Evolutionary conservation across 2,797 vertebrate species (phyloP).

Genomic region (Garrulus glandarius): DNA sequence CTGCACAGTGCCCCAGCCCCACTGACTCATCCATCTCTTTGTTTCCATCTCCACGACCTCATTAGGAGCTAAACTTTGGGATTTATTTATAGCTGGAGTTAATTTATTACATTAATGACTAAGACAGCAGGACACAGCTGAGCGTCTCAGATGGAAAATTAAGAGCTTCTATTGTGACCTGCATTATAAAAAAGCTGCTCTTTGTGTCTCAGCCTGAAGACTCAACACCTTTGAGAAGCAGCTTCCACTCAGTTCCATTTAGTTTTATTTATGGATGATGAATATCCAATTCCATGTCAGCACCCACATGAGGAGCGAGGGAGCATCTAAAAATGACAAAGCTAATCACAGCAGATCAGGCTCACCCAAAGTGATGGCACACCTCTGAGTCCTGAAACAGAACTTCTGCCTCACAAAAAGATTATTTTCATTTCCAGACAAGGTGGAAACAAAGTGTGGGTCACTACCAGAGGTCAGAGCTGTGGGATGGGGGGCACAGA

Average conservation of each 20-base stretch:
- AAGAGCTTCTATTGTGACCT: not conserved
- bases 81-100: not conserved
- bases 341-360: not conserved
- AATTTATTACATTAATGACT: slow-evolving; percentile 17
- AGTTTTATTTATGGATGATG: not conserved
- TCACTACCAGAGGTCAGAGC: not conserved
- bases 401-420: not conserved
- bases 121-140: not conserved
- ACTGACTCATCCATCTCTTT: not conserved
- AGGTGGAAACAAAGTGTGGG: not conserved
- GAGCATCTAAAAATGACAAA: not conserved
- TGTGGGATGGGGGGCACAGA: accelerated
- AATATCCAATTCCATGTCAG: not conserved
- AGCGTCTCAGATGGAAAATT: slow-evolving; percentile 4
- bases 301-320: not conserved
- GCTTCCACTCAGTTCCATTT: not conserved
- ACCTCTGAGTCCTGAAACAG: not conserved
- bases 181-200: not conserved
- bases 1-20: not conserved
- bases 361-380: accelerated
- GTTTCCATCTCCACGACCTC: not conserved
- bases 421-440: not conserved
- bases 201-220: not conserved
- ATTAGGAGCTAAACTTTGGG: not conserved
- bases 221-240: not conserved